Base-by-base conservation (phyloP, 2,888 invertebrate genomes). In the Drosophila neoperkinsi region DNA sequence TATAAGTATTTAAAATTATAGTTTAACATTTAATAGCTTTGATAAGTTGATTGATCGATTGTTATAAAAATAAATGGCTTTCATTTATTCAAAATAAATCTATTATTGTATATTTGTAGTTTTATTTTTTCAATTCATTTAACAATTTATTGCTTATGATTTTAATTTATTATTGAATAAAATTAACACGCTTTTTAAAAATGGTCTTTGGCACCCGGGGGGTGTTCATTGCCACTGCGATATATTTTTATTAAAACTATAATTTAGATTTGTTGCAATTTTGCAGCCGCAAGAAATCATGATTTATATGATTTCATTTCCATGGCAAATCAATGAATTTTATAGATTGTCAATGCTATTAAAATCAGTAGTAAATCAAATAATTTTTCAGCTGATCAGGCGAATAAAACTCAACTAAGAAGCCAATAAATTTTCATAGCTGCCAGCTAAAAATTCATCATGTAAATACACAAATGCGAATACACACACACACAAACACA, bases 361-460 rank as follows among this genome's bases (percentile, higher is more conserved):
- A 31, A 50, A 56, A 51, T 58, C 43, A 33, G 41, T 46, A 71
- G 60, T 52, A 72, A 63, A 71, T 58, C 72, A 57, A 64, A 72
- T 64, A 38, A 71, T 58, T 57, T 71, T 21, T 56, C 36, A 21
- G 11, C 2, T 46, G 34, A 66, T 49, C 50, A 13, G 11, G 46
- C 18, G 33, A 34, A 59, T 58, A 34, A 43, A 78, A 73, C 30
- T 33, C 18, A 62, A 63, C 67, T 52, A 60, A 60, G 81, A 73
- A 63, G 50, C 55, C 41, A 77, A 79, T 77, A 77, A 77, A 77
- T 77, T 80, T 53, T 38, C 56, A 31, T 63, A 33, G 66, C 59
- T 71, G 73, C 33, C 72, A 76, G 75, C 72, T 52, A 33, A 63
- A 76, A 77, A 76, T 72, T 77, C 78, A 77, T 78, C 79, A 77